phyloP scores from a whole-genome alignment of 1,140 invertebrate species.

The Armadillidium nasatum region DNA sequence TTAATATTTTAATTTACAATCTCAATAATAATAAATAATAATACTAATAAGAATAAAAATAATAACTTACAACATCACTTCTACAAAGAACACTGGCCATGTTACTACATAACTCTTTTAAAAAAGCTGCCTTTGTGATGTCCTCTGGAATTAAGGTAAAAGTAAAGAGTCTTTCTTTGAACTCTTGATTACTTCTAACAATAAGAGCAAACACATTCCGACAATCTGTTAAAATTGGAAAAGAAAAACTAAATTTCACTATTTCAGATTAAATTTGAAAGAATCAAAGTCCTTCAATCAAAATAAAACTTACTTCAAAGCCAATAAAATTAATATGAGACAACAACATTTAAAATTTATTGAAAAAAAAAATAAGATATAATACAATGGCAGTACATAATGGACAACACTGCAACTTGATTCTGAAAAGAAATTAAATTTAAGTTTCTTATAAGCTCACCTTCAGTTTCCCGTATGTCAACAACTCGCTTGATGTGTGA shows the following conservation, averaged over 20 bases:
- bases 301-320: too few relatives aligned
- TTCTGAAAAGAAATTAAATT: too few relatives aligned
- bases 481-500: slow-evolving; percentile 83
- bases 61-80: slow-evolving; percentile 53
- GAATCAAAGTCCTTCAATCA: too few relatives aligned
- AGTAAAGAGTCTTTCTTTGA: slow-evolving; percentile 80
- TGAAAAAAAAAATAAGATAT: too few relatives aligned
- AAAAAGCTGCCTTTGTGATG: slow-evolving; percentile 70
- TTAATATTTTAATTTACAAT: too few relatives aligned
- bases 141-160: slow-evolving; percentile 77
- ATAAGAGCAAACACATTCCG: slow-evolving; percentile 83
- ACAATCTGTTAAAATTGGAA: slow-evolving; percentile 62
- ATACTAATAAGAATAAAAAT: too few relatives aligned
- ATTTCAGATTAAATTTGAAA: too few relatives aligned
- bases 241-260: background rate
- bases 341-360: too few relatives aligned
- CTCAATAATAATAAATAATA: too few relatives aligned
- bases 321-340: too few relatives aligned
- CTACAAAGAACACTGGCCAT: slow-evolving; percentile 58
- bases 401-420: too few relatives aligned
- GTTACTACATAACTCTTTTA: slow-evolving; percentile 75
- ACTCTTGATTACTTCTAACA: slow-evolving; percentile 71
- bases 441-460: slow-evolving; percentile 49
- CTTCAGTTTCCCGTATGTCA: slow-evolving; percentile 78
- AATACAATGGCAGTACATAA: too few relatives aligned